A percentile compares a stretch with the other conserved stretches of the same genome.
Evolutionary conservation across 1,140 invertebrate genomes (phyloP).

Genomic region (Papilio aristodemus): DNA sequence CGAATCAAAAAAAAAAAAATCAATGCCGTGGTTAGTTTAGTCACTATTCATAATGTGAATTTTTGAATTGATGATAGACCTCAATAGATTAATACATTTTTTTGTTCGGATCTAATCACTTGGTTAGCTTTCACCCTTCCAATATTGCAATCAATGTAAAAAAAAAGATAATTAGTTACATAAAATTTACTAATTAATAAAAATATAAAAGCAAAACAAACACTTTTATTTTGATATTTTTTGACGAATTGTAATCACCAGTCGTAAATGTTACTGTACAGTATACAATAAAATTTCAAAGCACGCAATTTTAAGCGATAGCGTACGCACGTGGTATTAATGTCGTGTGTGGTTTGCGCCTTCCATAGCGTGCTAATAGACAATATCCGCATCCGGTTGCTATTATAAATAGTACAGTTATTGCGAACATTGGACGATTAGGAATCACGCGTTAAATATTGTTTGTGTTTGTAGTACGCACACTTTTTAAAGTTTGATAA

Average conservation of each 20-base stretch:
- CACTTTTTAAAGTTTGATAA: too few species aligned
- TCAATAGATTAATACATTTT: too few species aligned
- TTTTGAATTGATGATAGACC: too few species aligned
- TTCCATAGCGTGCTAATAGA: slow-evolving; percentile 44
- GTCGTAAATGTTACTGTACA: slow-evolving; percentile 1
- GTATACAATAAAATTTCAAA: slow-evolving; percentile 15
- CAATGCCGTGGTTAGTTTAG: too few species aligned
- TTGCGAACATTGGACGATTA: slow-evolving; percentile 28
- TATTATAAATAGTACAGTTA: slow-evolving; percentile 44
- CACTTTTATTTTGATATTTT: neutral
- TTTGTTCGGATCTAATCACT: too few species aligned
- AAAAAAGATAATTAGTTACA: too few species aligned
- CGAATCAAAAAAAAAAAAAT: too few species aligned
- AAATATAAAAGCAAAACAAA: slow-evolving; percentile 13
- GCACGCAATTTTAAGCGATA: slow-evolving; percentile 3
- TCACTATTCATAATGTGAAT: too few species aligned
- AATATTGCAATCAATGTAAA: too few species aligned
- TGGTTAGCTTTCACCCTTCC: too few species aligned
- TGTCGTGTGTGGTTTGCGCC: slow-evolving; percentile 26
- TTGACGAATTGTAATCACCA: slow-evolving; percentile 9
- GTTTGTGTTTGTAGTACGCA: neutral
- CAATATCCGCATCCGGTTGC: slow-evolving; percentile 45
- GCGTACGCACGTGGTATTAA: slow-evolving; percentile 29
- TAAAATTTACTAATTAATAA: neutral
- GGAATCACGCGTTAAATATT: slow-evolving; percentile 28